These are phyloP conservation scores for Spodoptera littoralis DNA, from an alignment of 2,888 invertebrate genomes.

Conservation along the genomic window DNA sequence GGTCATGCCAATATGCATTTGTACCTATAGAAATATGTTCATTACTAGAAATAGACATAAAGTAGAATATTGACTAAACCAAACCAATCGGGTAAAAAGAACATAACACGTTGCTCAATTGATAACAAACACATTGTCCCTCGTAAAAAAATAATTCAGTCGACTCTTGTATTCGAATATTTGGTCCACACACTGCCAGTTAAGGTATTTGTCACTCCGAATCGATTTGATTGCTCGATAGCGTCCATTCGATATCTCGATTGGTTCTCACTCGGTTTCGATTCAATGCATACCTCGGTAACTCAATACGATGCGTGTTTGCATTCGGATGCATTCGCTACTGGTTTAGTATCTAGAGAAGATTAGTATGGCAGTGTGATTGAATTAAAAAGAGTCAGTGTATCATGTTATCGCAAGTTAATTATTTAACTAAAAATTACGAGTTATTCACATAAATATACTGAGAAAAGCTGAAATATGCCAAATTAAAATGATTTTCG, in stretches of 20 bases:
- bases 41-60: no score
- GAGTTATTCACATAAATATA: no score
- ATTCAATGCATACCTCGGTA: conserved; percentile 59
- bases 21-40: no score
- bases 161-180: conserved; percentile 29
- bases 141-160: conserved; percentile 31
- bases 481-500: no score
- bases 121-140: conserved; percentile 10
- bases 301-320: conserved; percentile 75
- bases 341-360: conserved; percentile 53
- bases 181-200: conserved; percentile 32
- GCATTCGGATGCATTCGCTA: conserved; percentile 69
- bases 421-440: no score
- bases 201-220: conserved; percentile 45
- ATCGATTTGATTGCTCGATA: conserved; percentile 73
- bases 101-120: background rate
- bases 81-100: no score
- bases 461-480: no score
- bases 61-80: no score
- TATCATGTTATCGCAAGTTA: background rate
- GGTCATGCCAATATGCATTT: no score
- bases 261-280: conserved; percentile 61
- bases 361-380: conserved; percentile 7
- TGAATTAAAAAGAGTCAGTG: conserved; percentile 32
- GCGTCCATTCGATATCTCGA: conserved; percentile 71